Percentiles rank a stretch among this genome's conserved stretches.
Evolutionary conservation across 2,888 invertebrate genomes (phyloP).

Genomic region (Linnaemya tessellans): DNA sequence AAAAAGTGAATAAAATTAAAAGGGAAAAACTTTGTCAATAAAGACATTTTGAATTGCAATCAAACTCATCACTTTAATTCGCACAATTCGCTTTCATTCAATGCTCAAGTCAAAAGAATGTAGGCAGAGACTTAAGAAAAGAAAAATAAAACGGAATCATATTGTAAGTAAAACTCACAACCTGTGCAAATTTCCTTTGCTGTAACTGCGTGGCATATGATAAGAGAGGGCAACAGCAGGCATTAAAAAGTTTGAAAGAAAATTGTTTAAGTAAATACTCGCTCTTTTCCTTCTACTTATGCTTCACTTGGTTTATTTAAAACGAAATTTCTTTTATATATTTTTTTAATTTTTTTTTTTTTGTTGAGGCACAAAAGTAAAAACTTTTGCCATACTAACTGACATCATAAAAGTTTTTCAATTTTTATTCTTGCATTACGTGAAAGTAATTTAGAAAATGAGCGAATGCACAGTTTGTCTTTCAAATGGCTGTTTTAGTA

Average conservation of each 20-base stretch:
- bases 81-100: constrained; percentile 64
- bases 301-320: constrained; percentile 20
- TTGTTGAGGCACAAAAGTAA: constrained; percentile 8
- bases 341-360: constrained; percentile 7
- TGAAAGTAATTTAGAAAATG: constrained; percentile 53
- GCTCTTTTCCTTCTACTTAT: neutral
- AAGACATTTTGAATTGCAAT: constrained; percentile 78
- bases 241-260: constrained; percentile 18
- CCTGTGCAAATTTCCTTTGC: neutral
- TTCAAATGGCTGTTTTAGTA: constrained; percentile 4
- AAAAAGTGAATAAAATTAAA: constrained; percentile 11
- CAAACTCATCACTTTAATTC: constrained; percentile 80
- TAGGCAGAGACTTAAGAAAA: neutral
- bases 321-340: no score
- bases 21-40: constrained; percentile 72
- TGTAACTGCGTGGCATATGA: constrained; percentile 35
- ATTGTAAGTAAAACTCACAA: constrained; percentile 53
- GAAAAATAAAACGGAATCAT: constrained; percentile 1
- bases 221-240: constrained; percentile 48
- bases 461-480: constrained; percentile 21
- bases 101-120: constrained; percentile 1
- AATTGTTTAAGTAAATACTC: constrained; percentile 47
- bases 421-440: constrained; percentile 57
- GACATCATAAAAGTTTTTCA: constrained; percentile 40
- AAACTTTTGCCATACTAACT: neutral